Conservation (phyloP, 2,113 vertebrate species). For the Cervus canadensis region DNA sequence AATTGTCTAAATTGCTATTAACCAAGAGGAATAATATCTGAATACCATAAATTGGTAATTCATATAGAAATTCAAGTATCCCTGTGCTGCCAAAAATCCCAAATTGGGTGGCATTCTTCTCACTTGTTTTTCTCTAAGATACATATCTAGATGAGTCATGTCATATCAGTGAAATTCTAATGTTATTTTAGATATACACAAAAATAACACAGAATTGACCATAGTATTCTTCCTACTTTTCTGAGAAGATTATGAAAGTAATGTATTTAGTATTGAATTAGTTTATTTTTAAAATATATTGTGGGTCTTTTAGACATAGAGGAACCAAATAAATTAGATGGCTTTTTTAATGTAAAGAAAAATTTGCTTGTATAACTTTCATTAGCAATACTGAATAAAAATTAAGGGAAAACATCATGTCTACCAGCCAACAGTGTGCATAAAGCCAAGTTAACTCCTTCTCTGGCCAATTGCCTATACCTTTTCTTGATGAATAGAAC, state of each 20-base stretch:
- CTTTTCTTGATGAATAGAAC: background rate
- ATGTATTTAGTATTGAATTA: background rate
- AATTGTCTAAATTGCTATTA: conserved; percentile 14
- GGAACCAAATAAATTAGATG: background rate
- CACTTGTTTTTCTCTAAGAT: background rate
- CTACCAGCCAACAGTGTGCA: background rate
- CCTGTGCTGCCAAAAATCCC: background rate
- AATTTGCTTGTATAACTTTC: background rate
- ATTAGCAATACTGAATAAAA: background rate
- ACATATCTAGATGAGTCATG: background rate
- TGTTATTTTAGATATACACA: background rate
- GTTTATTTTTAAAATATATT: background rate
- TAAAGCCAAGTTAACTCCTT: background rate
- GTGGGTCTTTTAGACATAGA: background rate
- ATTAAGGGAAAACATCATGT: background rate
- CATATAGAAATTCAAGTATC: background rate
- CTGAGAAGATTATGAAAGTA: background rate
- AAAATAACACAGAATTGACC: background rate
- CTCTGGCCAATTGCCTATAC: background rate
- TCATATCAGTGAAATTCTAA: background rate
- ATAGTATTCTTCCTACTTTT: background rate
- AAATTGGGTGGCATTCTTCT: background rate
- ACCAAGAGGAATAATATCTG: background rate
- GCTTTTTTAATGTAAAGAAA: background rate
- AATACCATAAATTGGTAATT: background rate